Conservation (phyloP, 2,113 vertebrate genomes). For the Nerophis ophidion region DNA sequence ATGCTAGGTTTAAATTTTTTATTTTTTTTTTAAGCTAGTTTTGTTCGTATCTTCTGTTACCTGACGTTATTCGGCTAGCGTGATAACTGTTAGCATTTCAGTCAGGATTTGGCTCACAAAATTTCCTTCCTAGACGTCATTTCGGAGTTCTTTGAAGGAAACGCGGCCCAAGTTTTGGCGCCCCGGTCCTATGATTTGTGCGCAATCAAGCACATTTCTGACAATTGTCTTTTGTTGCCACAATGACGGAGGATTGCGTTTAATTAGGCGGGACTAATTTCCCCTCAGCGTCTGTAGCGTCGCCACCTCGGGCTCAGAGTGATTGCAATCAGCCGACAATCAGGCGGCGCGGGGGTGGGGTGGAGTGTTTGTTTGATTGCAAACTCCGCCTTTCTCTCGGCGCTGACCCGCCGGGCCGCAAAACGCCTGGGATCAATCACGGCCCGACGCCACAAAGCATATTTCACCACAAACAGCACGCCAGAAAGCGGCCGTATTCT, state of each 20-base stretch:
- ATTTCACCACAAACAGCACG: constrained; percentile 28
- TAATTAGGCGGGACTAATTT: constrained; percentile 61
- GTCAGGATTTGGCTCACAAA: too few species aligned
- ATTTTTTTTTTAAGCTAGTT: too few species aligned
- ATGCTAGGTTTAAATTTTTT: too few species aligned
- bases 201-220: neutral
- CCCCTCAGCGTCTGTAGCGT: constrained; percentile 25
- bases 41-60: too few species aligned
- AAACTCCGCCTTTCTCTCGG: constrained; percentile 28
- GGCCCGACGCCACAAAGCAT: neutral
- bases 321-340: constrained; percentile 71
- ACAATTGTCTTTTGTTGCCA: constrained; percentile 2
- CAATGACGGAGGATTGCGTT: constrained; percentile 34
- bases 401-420: constrained; percentile 18
- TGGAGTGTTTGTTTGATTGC: constrained; percentile 48
- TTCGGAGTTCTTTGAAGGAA: too few species aligned
- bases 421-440: constrained; percentile 17
- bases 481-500: constrained; percentile 26
- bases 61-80: too few species aligned
- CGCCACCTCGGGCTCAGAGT: constrained; percentile 44
- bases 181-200: constrained; percentile 11
- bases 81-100: too few species aligned
- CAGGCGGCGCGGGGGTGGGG: constrained; percentile 53
- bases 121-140: too few species aligned
- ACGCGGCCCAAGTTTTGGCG: too few species aligned